Evolutionary conservation across 1,140 invertebrate genomes (phyloP), one percentile per base, ranked within the genome.

Genomic region (Drosophila serrata): DNA sequence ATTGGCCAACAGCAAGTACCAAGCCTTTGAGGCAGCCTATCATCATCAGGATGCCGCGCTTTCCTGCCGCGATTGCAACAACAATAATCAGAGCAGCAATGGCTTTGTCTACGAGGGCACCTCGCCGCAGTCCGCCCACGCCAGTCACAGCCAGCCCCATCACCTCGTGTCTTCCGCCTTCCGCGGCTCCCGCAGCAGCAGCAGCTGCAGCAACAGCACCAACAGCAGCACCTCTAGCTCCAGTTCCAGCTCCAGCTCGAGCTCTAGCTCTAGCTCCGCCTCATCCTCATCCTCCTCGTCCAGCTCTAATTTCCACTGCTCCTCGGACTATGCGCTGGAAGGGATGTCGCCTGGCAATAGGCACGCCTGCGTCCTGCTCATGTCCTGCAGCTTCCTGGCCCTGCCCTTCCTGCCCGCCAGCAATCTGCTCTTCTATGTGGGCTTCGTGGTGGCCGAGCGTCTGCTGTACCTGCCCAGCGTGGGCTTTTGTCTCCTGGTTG

Each of bases 391-490:
- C 62, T 95, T 99, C 88, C 94, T 98, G 85, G 95, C 97, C 46
- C 93, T 99, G 62, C 97, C 98, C 39, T 99, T 99, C 93, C 93
- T 99, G 73, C 98, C 98, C 42, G 98, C 98, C 13, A 97, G 97
- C 62, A 99, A 99, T 94, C 93, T 96, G 56, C 96, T 99, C 92
- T 99, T 99, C 94, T 98, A 98, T 86, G 98, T 99, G 60, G 98
- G 98, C 8, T 99, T 99, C 93, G 98, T 99, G 27, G 97, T 99
- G 9, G 98, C 98, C 37, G 98, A 99, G 93, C 94, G 98, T 72
- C 96, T 99, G 56, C 94, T 99, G 22, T 99, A 99, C 93, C 95
- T 99, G 86, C 98, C 98, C 31, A 99, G 98, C 93, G 97, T 99
- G 79, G 99, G 99, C 35, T 98, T 97, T 93, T 99, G 98, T 93